A percentile compares a stretch with the other conserved stretches of the same genome.
Evolutionary conservation across 1,140 invertebrate species (phyloP).

Genomic region (Harlomillsia oculata): DNA sequence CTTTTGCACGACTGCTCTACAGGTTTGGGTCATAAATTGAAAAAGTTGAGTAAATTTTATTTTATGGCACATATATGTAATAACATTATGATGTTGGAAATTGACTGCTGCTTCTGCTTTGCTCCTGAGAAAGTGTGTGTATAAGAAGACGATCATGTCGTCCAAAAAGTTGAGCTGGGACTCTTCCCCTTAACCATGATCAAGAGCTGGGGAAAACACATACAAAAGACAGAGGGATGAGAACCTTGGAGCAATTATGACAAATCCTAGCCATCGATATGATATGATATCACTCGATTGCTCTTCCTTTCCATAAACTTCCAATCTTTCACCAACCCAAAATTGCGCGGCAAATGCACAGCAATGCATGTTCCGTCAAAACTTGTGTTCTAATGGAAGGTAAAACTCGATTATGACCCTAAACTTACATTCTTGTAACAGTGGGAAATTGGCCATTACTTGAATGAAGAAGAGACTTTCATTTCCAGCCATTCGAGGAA

Average conservation of each 20-base stretch:
- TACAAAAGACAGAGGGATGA: no score
- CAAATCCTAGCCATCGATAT: conserved; percentile 16
- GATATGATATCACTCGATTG: conserved; percentile 16
- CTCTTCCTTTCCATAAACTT: conserved; percentile 16
- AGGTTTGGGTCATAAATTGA: conserved; percentile 23
- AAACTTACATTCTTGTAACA: no score
- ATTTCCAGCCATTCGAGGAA: no score
- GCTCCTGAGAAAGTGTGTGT: no score
- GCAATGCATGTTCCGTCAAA: no score
- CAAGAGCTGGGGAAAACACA: no score
- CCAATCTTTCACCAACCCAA: conserved; percentile 7
- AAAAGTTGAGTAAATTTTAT: conserved; percentile 30
- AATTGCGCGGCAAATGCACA: conserved; percentile 10
- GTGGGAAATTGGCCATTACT: no score
- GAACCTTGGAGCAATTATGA: conserved; percentile 16
- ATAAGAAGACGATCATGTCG: no score
- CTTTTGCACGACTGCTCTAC: conserved; percentile 25
- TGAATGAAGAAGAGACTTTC: no score
- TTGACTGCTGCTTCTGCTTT: not conserved
- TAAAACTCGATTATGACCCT: conserved; percentile 6
- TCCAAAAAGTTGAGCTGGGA: no score
- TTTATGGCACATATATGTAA: conserved; percentile 21
- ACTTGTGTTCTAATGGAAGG: conserved; percentile 11
- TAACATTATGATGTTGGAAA: conserved; percentile 8
- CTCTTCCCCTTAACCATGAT: no score